Evolutionary conservation across 1,140 invertebrate genomes (phyloP), one percentile per base, ranked within the genome.

Genomic region (Coelopa frigida): DNA sequence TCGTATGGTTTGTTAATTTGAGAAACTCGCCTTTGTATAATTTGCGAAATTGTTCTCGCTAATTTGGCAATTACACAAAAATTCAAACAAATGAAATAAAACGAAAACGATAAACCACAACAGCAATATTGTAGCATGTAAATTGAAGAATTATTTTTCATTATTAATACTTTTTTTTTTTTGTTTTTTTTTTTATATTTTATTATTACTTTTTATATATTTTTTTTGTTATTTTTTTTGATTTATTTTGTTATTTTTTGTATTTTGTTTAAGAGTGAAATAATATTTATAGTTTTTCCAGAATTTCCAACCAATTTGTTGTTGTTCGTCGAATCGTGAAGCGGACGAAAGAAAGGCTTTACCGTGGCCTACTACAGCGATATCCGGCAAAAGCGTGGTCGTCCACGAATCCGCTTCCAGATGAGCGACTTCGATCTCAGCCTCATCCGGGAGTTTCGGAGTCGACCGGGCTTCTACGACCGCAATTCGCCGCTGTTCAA

Each of bases 371-470:
- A 22, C 29, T 21, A 24, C 15, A 36, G 12, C n/a, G 43, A 46
- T 12, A 38, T 38, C 12, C 23, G 29, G 24, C 17, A 31, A 3
- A 31, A 35, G 23, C 64, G 64, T 15, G 63, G 64, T 1, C 54
- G 64, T 18, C 62, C 62, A 26, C 54, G 61, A 18, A 53, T 56
- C n/a, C 57, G 61, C 21, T 55, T 49, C 17, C 58, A 67, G 36
- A 67, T 64, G 22, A 60, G 63, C 1, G 67, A 70, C 49, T 69
- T 70, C 8, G 67, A 70, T 53, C 49, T 65, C 35, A 59, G 57
- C 17, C 48, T 70, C 17, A 69, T 70, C 37, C 53, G 54, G 4
- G 63, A 69, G 45, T 70, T 59, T 56, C 61, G 58, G 18, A 50
- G 48, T 2, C 53, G 60, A 3, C 60, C 67, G 6, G 60, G 54